Evolutionary conservation across 2,888 invertebrate genomes (phyloP).

Genomic region (Cyclophora albipunctata): DNA sequence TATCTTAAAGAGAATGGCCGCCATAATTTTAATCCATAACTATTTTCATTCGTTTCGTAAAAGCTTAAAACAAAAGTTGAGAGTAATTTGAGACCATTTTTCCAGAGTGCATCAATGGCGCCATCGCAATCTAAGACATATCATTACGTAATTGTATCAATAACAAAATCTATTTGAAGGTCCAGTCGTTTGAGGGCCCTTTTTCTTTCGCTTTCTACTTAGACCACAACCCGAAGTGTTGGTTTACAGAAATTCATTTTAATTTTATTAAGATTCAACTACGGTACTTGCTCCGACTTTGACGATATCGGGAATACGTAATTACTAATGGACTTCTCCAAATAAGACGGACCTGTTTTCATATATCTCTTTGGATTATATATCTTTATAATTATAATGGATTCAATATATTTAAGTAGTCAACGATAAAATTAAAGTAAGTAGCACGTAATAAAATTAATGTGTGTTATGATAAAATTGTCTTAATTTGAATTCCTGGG

Average conservation of each 20-base stretch:
- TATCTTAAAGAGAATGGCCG: too few relatives aligned
- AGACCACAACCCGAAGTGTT: slow-evolving; percentile 21
- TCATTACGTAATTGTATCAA: too few relatives aligned
- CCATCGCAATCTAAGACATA: too few relatives aligned
- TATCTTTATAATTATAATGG: slow-evolving; percentile 27
- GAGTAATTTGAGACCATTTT: too few relatives aligned
- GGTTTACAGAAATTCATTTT: slow-evolving; percentile 37
- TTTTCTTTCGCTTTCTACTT: slow-evolving; percentile 12
- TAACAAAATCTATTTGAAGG: too few relatives aligned
- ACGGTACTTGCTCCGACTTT: slow-evolving; percentile 16
- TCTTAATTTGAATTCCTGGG: not conserved
- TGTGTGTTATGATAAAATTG: slow-evolving; percentile 8
- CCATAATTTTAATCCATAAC: too few relatives aligned
- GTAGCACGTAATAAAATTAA: slow-evolving; percentile 32
- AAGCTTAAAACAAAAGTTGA: too few relatives aligned
- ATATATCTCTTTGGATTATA: slow-evolving; percentile 25
- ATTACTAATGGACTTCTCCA: slow-evolving; percentile 42
- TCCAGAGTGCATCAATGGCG: too few relatives aligned
- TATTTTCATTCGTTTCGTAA: too few relatives aligned
- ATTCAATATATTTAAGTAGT: slow-evolving; percentile 25
- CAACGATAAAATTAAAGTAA: slow-evolving; percentile 29
- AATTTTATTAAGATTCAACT: slow-evolving; percentile 43
- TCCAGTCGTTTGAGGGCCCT: too few relatives aligned
- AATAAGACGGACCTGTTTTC: slow-evolving; percentile 35
- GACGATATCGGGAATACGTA: slow-evolving; percentile 40